phyloP scores from a whole-genome alignment of 2,888 invertebrate genomes.

The Beris morrisii region DNA sequence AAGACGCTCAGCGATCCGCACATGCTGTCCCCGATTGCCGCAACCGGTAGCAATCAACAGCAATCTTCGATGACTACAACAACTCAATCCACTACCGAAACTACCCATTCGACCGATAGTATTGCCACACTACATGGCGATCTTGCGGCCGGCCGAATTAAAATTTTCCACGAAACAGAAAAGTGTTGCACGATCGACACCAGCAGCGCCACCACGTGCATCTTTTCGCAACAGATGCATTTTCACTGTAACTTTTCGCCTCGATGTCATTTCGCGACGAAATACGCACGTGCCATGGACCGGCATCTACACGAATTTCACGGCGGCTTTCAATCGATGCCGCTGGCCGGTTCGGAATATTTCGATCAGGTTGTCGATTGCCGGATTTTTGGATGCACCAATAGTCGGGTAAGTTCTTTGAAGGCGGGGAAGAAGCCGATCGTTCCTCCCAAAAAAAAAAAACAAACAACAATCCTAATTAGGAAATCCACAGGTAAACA shows the following conservation, averaged over 20 bases:
- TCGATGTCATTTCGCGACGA: constrained; percentile 80
- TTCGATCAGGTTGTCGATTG: constrained; percentile 76
- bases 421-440: not conserved
- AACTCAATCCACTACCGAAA: not conserved
- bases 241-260: constrained; percentile 76
- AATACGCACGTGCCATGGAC: constrained; percentile 74
- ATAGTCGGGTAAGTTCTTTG: constrained; percentile 3
- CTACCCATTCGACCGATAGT: not conserved
- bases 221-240: constrained; percentile 70
- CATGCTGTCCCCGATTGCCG: constrained; percentile 47
- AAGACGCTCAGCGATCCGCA: constrained; percentile 58
- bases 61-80: not conserved
- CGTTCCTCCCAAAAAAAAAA: too few species aligned
- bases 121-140: not conserved
- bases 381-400: constrained; percentile 63
- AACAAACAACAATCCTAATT: too few species aligned
- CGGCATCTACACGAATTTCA: constrained; percentile 87
- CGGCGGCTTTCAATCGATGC: constrained; percentile 52
- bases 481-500: constrained; percentile 59
- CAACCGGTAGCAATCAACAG: constrained; percentile 1
- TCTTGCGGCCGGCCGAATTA: constrained; percentile 38
- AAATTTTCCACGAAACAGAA: constrained; percentile 47
- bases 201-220: constrained; percentile 66
- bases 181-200: constrained; percentile 72
- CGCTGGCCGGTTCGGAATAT: constrained; percentile 60